Evolutionary conservation across 2,797 vertebrate genomes (phyloP).

Genomic region (Crenichthys baileyi): DNA sequence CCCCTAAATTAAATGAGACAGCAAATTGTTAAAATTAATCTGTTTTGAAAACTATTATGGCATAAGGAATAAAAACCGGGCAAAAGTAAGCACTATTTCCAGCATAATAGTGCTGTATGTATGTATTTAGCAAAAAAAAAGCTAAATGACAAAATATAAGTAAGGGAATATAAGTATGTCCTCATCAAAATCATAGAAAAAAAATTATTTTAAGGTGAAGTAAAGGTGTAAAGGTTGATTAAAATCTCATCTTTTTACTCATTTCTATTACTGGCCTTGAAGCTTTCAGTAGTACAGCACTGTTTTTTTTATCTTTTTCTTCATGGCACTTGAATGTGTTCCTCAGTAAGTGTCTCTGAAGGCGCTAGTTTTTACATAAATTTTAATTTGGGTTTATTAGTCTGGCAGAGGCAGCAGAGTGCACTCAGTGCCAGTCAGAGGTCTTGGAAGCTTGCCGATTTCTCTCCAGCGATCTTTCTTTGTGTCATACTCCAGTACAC

Average conservation of each 20-base stretch:
- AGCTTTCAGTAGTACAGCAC: background rate
- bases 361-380: background rate
- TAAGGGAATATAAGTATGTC: background rate
- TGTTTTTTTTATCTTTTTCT: background rate
- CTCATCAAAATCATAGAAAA: background rate
- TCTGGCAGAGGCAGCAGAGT: slow-evolving; percentile 85
- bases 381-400: slow-evolving; percentile 12
- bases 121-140: background rate
- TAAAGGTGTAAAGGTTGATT: background rate
- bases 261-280: background rate
- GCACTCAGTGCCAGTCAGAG: slow-evolving; percentile 89
- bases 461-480: slow-evolving; percentile 91
- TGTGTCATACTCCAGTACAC: slow-evolving; percentile 90
- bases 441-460: slow-evolving; percentile 86
- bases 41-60: too few species aligned
- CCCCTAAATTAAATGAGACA: background rate
- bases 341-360: background rate
- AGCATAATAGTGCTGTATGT: background rate
- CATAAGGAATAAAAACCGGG: too few species aligned
- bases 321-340: background rate
- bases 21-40: background rate
- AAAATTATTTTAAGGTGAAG: background rate
- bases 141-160: background rate
- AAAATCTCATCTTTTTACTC: background rate
- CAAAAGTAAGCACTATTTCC: background rate